A percentile compares a stretch with the other conserved stretches of the same genome.
These are phyloP conservation scores for Cassiopea xamachana DNA, from an alignment of 30 jellyfish, hydroid and myxozoan genomes.

Conservation along the genomic window DNA sequence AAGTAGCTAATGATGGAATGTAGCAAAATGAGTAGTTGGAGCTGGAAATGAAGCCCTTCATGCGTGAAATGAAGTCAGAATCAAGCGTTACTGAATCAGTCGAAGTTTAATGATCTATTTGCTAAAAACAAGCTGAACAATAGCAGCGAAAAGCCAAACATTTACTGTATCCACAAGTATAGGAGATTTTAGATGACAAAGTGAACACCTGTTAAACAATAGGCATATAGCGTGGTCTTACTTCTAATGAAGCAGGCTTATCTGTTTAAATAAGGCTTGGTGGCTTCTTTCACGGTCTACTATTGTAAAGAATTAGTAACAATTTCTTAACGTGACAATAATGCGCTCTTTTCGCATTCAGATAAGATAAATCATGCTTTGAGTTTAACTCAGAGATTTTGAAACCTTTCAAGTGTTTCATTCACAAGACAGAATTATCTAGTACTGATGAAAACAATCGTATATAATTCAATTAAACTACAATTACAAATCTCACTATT, in stretches of 20 bases:
- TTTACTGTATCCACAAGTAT: constrained; percentile 11
- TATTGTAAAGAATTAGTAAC: background rate
- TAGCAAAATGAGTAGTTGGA: no score
- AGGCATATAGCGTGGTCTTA: constrained; percentile 21
- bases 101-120: background rate
- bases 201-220: constrained; percentile 22
- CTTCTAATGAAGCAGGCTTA: constrained; percentile 3
- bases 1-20: no score
- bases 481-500: no score
- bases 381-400: no score
- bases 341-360: background rate
- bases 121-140: background rate
- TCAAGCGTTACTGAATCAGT: background rate
- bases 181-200: constrained; percentile 11
- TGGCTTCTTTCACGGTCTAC: constrained; percentile 6
- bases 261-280: constrained; percentile 5
- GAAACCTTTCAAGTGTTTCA: no score
- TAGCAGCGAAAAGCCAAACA: constrained; percentile 7
- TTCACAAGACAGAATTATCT: no score
- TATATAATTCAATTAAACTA: no score
- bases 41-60: no score
- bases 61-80: no score
- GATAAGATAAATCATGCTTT: background rate
- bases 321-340: background rate
- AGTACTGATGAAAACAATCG: no score